phyloP scores from a whole-genome alignment of 2,888 invertebrate species.

The Oxycera nigricornis region DNA sequence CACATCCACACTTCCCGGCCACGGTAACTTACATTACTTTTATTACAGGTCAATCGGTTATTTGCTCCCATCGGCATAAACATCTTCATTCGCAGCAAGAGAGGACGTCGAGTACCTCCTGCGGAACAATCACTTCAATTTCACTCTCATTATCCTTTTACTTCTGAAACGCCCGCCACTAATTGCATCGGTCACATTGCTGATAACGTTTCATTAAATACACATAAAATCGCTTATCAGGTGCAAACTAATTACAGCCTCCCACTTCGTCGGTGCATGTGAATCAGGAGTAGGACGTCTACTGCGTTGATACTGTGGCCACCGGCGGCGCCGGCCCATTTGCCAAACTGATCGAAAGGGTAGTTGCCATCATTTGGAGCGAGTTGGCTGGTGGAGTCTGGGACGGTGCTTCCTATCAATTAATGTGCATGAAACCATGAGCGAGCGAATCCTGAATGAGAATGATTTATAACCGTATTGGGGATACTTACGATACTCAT shows the following conservation, averaged over 20 bases:
- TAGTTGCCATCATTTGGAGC: slow-evolving; percentile 56
- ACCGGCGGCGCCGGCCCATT: slow-evolving; percentile 50
- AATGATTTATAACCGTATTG: neutral
- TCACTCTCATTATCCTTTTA: neutral
- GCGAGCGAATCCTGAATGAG: slow-evolving; percentile 10
- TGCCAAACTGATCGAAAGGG: slow-evolving; percentile 57
- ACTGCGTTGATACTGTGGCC: slow-evolving; percentile 1
- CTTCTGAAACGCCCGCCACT: neutral
- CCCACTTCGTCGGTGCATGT: neutral
- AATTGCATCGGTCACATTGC: neutral
- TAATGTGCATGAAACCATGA: slow-evolving; percentile 1
- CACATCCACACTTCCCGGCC: slow-evolving; percentile 9
- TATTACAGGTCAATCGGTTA: neutral
- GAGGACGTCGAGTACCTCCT: neutral
- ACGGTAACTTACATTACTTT: neutral
- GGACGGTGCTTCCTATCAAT: slow-evolving; percentile 48
- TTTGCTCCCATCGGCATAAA: slow-evolving; percentile 32
- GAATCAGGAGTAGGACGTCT: neutral
- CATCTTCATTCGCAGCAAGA: neutral
- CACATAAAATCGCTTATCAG: slow-evolving; percentile 29
- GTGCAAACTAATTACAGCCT: slow-evolving; percentile 13
- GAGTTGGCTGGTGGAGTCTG: slow-evolving; percentile 45
- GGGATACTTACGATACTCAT: slow-evolving; percentile 60
- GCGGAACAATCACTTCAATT: neutral
- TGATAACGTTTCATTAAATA: slow-evolving; percentile 31